Evolutionary conservation across 2,888 invertebrate species (phyloP).

Genomic region (Ormyrus thymus): DNA sequence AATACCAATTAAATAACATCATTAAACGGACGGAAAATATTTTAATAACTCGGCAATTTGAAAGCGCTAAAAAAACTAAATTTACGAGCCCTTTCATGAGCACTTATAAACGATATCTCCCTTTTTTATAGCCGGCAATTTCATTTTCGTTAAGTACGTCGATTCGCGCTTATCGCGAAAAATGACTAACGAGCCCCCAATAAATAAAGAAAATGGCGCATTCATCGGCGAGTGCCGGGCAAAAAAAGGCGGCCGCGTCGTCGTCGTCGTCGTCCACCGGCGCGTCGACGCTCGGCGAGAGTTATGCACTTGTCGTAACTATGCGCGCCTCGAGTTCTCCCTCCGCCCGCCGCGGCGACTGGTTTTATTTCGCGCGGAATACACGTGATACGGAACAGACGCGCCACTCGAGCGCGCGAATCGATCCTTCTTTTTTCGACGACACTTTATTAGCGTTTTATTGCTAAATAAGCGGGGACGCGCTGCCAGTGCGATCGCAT

Average conservation of each 20-base stretch:
- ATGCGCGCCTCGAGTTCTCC: background rate
- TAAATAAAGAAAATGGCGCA: too few species aligned
- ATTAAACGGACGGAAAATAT: too few species aligned
- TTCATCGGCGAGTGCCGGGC: too few species aligned
- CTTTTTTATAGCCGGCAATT: too few species aligned
- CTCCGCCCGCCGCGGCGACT: background rate
- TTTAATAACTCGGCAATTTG: too few species aligned
- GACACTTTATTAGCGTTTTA: slow-evolving; percentile 27
- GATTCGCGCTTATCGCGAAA: too few species aligned
- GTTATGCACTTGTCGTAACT: slow-evolving; percentile 5
- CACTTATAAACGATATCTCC: too few species aligned
- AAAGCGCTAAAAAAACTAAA: too few species aligned
- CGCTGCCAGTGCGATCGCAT: background rate
- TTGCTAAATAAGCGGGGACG: slow-evolving; percentile 31
- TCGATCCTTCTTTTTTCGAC: slow-evolving; percentile 7
- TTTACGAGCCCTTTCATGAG: too few species aligned
- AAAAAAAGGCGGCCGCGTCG: background rate
- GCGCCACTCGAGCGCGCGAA: background rate
- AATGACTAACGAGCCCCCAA: too few species aligned
- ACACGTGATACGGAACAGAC: slow-evolving; percentile 17
- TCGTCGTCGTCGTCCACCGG: background rate
- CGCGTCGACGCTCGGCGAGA: background rate
- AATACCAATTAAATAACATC: too few species aligned
- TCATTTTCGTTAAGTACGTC: too few species aligned
- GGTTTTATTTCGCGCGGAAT: slow-evolving; percentile 23